Conservation (phyloP, 1,140 invertebrate genomes). For the Trichonephila clavata region DNA sequence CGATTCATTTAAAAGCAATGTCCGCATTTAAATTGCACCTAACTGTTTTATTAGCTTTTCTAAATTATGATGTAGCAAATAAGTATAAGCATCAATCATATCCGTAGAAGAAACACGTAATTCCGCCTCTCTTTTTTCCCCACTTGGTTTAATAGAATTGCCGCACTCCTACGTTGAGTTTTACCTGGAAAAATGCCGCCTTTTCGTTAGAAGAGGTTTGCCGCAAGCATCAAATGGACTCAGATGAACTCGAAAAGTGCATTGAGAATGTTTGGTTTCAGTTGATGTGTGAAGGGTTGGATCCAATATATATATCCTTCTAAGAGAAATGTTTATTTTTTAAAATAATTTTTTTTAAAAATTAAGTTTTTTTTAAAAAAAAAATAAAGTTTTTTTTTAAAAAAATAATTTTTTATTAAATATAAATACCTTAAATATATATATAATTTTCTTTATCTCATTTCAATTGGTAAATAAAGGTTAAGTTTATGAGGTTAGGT, state of each 20-base stretch:
- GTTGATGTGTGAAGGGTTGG: neutral
- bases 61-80: conserved; percentile 36
- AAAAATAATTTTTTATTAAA: no score
- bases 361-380: no score
- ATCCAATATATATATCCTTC: neutral
- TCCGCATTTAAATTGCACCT: conserved; percentile 18
- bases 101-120: neutral
- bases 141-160: neutral
- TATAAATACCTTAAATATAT: no score
- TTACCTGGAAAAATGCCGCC: neutral
- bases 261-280: neutral
- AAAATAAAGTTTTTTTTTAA: no score
- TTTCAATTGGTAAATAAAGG: no score
- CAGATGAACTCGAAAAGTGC: neutral
- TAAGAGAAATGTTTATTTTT: neutral
- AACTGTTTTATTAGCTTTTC: conserved; percentile 31
- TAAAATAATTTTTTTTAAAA: no score
- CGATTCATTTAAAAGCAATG: conserved; percentile 4
- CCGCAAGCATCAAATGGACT: conserved; percentile 4
- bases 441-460: no score
- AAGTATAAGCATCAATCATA: conserved; percentile 35
- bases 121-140: neutral
- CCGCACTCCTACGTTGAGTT: neutral
- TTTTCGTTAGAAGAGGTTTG: neutral
- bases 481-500: no score